A percentile compares a stretch with the other conserved stretches of the same genome.
Conservation (phyloP, 2,797 vertebrate genomes). For the Lithobates pipiens region DNA sequence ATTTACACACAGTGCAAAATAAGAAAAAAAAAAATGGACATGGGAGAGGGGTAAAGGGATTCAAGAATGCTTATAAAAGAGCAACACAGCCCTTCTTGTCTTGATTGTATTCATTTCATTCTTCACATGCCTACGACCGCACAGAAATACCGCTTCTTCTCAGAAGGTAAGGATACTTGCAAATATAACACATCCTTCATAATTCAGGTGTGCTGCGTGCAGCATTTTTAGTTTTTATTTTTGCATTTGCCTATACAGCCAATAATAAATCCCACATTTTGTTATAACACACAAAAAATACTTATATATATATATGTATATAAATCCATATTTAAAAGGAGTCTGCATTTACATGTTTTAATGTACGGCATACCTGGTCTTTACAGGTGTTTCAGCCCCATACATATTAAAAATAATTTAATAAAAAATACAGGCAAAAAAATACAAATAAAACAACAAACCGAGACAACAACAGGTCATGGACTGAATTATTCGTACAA, state of each 20-base stretch:
- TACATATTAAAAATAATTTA: constrained; percentile 84
- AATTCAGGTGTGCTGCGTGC: constrained; percentile 70
- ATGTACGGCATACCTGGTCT: constrained; percentile 75
- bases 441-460: constrained; percentile 61
- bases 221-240: constrained; percentile 63
- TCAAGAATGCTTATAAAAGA: constrained; percentile 89
- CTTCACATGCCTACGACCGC: constrained; percentile 76
- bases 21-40: constrained; percentile 65
- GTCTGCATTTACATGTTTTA: constrained; percentile 75
- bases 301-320: constrained; percentile 75
- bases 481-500: constrained; percentile 8
- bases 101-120: constrained; percentile 78
- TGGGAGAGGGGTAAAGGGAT: constrained; percentile 81
- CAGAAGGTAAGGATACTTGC: constrained; percentile 73
- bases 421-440: constrained; percentile 70
- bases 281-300: constrained; percentile 83
- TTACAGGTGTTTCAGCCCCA: constrained; percentile 75
- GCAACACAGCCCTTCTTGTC: constrained; percentile 89
- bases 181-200: constrained; percentile 72
- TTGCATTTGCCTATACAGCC: constrained; percentile 73
- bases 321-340: constrained; percentile 82
- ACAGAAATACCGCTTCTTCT: constrained; percentile 75
- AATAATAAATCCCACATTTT: constrained; percentile 78
- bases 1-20: constrained; percentile 99
- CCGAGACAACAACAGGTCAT: constrained; percentile 50